Evolutionary conservation across 2,113 vertebrate genomes (phyloP), one percentile per base, ranked within the genome.

Genomic region (Neofelis nebulosa): DNA sequence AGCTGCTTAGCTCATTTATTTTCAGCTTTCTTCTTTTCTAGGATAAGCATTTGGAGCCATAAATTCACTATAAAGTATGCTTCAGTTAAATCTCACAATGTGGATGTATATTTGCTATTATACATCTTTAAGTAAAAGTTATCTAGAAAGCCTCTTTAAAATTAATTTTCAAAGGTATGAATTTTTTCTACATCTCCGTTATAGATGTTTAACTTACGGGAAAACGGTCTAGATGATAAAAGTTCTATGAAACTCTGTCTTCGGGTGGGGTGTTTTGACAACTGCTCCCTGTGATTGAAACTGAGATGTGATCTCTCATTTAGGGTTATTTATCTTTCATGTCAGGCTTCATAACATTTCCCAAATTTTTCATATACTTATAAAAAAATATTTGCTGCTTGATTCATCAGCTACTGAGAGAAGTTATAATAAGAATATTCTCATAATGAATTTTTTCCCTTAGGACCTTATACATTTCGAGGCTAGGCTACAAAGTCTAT

Each of bases 1-100:
- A 97, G 80, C 94, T 97, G 61, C 80, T 93, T 94, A 86, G 93
- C 92, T 97, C 95, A 91, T 95, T 98, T 97, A 68, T 96, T 97
- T 97, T 93, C 93, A 52, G 27, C 91, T 89, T 96, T 97, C 81
- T 98, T 95, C 91, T 95, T 94, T 94, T 94, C 71, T 94, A 85
- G 38, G 52, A 36, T 78, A 96, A 98, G 96, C 92, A 94, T 41
- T 81, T 48, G 61, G 38, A 97, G 89, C 92, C 74, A 88, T 97
- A 96, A 98, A 97, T 95, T 96, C 45, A 45, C 71, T 61, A 15
- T 68, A 65, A 92, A 95, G 29, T 91, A 45, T 93, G 82, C 4
- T 91, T 88, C 69, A 71, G 33, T 92, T 92, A 27, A 78, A 81
- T 63, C 84, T 96, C 80, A 71, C 57, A 79, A 61, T 65, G 65